A percentile compares a stretch with the other conserved stretches of the same genome.
Conservation (phyloP, 2,797 vertebrate species). For the Anguilla pacifica region DNA sequence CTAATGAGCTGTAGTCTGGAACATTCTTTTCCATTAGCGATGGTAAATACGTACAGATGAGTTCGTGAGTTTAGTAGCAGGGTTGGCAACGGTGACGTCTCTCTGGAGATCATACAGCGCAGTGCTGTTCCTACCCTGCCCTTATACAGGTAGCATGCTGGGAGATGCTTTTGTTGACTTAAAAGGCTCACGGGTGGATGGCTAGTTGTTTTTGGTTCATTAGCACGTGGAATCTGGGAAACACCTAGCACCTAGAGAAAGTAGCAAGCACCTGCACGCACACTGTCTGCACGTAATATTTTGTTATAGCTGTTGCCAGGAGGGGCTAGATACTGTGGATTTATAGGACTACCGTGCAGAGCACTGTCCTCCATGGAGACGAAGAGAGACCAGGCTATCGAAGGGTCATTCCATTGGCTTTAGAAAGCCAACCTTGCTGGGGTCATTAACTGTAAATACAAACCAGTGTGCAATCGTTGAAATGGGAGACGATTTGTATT, state of each 20-base stretch:
- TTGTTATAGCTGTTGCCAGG: background rate
- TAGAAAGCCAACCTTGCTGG: background rate
- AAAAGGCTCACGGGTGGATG: conserved; percentile 14
- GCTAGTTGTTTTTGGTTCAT: conserved; percentile 39
- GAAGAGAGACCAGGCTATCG: background rate
- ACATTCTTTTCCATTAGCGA: background rate
- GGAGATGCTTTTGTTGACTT: conserved; percentile 43
- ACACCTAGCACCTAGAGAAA: conserved; percentile 44
- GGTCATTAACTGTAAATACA: background rate
- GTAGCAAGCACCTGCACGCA: conserved; percentile 43
- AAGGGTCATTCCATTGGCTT: background rate
- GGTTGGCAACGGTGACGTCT: background rate
- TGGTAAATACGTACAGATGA: background rate
- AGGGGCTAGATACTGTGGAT: background rate
- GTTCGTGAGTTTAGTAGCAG: background rate
- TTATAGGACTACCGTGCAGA: background rate
- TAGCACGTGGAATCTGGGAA: conserved; percentile 42
- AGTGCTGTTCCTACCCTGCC: background rate
- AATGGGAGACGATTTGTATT: background rate
- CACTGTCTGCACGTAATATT: background rate
- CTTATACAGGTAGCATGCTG: background rate
- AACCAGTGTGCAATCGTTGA: background rate
- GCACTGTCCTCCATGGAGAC: background rate
- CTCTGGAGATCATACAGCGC: background rate
- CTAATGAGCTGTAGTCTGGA: background rate